Evolutionary conservation across 1,140 invertebrate genomes (phyloP).

Genomic region (Psix sp.): DNA sequence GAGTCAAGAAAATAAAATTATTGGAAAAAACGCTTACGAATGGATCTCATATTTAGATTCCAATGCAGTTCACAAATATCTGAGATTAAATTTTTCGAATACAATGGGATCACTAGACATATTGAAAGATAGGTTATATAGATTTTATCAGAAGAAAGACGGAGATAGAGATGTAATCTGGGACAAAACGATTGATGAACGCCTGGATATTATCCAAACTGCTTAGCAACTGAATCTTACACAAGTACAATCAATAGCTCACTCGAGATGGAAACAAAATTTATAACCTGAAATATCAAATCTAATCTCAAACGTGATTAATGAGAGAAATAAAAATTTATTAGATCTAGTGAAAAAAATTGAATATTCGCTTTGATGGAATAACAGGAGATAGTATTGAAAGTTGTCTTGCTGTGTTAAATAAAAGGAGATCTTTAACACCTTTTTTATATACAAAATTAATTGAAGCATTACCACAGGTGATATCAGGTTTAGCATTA

Average conservation of each 20-base stretch:
- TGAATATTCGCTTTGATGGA: conserved; percentile 2
- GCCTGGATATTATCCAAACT: too few species aligned
- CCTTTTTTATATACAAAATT: conserved; percentile 3
- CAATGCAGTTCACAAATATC: not conserved
- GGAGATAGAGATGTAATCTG: not conserved
- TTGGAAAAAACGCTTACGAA: too few species aligned
- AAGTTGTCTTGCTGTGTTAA: not conserved
- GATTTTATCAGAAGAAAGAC: not conserved
- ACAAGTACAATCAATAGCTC: too few species aligned
- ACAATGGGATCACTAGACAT: not conserved
- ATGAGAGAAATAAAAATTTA: too few species aligned
- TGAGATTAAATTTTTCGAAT: conserved; percentile 3
- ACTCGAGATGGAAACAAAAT: too few species aligned
- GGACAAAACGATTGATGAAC: not conserved
- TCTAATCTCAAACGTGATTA: too few species aligned
- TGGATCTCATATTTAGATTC: too few species aligned
- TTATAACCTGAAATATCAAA: too few species aligned
- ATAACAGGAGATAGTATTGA: not conserved
- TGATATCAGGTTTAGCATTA: conserved; percentile 7
- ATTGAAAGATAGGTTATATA: conserved; percentile 1
- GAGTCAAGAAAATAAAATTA: too few species aligned
- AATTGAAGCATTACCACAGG: not conserved
- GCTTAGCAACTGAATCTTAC: too few species aligned
- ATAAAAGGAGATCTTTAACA: conserved; percentile 1
- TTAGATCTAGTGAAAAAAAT: not conserved